Evolutionary conservation across 2,113 vertebrate genomes (phyloP), one percentile per base, ranked within the genome.

Genomic region (Murina feae): DNA sequence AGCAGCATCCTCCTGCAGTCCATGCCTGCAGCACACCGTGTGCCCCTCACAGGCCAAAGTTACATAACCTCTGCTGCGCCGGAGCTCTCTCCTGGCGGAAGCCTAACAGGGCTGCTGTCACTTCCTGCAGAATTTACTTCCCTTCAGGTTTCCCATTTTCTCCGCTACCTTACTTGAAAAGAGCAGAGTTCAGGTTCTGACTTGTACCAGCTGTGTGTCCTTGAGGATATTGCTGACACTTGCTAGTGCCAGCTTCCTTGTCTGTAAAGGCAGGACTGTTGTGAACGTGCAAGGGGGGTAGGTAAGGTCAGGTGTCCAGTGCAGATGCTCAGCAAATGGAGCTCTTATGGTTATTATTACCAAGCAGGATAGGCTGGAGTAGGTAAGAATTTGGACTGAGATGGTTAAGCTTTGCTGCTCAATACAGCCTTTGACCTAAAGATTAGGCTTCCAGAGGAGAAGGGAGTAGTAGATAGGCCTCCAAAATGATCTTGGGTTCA

Each of bases 21-120:
- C 10, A 2, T 5, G 21, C 28, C n/a, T 47, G n/a, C n/a, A 0
- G 6, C 1, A 1, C 23, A 42, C 84, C 18, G 80, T 14, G 0
- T 5, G 21, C 42, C 69, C n/a, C 9, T 23, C 82, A n/a, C 2
- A 25, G 93, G 10, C 13, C 28, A 20, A 0, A 20, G 75, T 90
- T 89, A 82, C 1, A 0, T 84, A 90, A 91, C 7, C 53, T 78
- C 69, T 49, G 5, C 18, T 55, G 6, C 2, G 0, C 9, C 0
- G 4, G 8, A 6, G 12, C 53, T 58, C 42, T 53, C 37, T 30
- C 28, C 63, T 28, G 7, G 1, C 4, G 1, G n/a, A 4, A 55
- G 35, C 21, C 35, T 35, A 1, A 20, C 9, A 0, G 23, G n/a
- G 6, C 37, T 63, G 32, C 60, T 79, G n/a, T 32, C 16, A 25